Evolutionary conservation across 2,113 vertebrate species (phyloP).

Genomic region (Chloropsis cyanopogon): DNA sequence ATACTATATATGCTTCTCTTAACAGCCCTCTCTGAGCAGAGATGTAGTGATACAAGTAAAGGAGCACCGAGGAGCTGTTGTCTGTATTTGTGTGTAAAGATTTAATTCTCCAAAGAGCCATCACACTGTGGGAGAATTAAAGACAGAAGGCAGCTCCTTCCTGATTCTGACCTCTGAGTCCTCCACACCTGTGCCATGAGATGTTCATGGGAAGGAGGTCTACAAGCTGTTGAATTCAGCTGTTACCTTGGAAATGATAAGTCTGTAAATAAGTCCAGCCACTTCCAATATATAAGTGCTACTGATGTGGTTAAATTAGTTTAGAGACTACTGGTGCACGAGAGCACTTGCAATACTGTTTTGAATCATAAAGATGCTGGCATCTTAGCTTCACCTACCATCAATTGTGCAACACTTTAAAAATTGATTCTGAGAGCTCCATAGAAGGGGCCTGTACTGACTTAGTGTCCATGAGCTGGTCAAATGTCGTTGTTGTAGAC

Average conservation of each 20-base stretch:
- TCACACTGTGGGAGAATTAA: neutral
- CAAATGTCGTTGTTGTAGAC: neutral
- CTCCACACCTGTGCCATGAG: neutral
- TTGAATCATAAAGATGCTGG: neutral
- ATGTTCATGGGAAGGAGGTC: neutral
- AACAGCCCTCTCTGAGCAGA: neutral
- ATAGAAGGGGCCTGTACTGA: neutral
- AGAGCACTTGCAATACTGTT: neutral
- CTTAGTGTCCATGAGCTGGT: neutral
- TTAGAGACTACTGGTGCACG: neutral
- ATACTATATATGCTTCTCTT: neutral
- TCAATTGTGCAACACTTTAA: neutral
- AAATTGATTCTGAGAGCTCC: neutral
- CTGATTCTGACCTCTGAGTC: neutral
- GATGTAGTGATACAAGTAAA: rapidly evolving
- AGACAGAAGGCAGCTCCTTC: neutral
- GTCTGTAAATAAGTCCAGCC: neutral
- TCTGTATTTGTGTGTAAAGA: neutral
- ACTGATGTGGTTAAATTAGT: neutral
- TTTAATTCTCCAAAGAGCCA: neutral
- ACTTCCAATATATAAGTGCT: neutral
- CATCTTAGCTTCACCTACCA: neutral
- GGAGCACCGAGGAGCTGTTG: neutral
- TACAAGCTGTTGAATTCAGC: neutral
- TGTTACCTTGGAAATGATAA: neutral